Conservation (phyloP, 2,797 vertebrate genomes). For the Pogoniulus pusillus region DNA sequence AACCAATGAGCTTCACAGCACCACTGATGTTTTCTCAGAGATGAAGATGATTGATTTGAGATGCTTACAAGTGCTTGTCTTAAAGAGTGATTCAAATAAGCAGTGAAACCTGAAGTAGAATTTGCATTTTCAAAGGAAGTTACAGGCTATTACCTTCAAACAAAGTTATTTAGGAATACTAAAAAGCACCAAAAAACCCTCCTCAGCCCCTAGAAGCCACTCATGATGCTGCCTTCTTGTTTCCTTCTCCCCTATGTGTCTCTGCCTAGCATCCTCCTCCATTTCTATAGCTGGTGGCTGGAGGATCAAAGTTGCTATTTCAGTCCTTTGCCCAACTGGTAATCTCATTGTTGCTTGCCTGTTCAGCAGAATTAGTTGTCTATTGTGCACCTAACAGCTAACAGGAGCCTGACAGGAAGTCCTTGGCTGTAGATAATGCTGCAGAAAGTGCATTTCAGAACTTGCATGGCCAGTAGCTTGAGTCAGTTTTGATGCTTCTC, state of each 20-base stretch:
- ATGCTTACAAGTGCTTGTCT: background rate
- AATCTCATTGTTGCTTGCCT: slow-evolving; percentile 45
- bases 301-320: slow-evolving; percentile 64
- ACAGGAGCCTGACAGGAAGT: background rate
- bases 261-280: background rate
- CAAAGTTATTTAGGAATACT: background rate
- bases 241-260: background rate
- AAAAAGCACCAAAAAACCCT: background rate
- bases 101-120: background rate
- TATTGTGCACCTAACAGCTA: background rate
- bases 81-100: background rate
- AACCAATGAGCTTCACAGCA: fast-evolving
- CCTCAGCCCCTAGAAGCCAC: background rate
- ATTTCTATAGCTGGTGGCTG: background rate
- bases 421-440: background rate
- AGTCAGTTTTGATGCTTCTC: background rate
- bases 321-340: slow-evolving; percentile 12
- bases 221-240: background rate
- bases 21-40: background rate
- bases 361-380: slow-evolving; percentile 29
- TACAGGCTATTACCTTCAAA: background rate
- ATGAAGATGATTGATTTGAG: background rate
- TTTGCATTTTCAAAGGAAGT: background rate
- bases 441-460: background rate
- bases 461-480: background rate